Evolutionary conservation across 1,140 invertebrate genomes (phyloP).

Genomic region (Dysdera silvatica): DNA sequence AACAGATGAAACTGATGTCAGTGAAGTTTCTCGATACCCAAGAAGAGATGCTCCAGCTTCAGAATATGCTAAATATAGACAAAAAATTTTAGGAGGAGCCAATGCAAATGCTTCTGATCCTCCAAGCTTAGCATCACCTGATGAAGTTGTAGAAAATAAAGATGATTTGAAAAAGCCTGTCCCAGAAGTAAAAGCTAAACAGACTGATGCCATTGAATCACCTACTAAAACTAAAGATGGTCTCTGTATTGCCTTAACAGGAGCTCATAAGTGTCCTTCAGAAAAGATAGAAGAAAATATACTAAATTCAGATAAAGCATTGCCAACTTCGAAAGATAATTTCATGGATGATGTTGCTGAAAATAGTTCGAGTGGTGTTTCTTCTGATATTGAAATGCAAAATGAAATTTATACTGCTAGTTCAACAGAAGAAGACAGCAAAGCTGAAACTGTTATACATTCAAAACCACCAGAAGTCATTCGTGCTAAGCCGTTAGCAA

Average conservation of each 20-base stretch:
- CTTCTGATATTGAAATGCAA: slow-evolving; percentile 67
- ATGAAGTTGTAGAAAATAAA: background rate
- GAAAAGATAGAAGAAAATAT: background rate
- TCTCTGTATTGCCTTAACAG: slow-evolving; percentile 18
- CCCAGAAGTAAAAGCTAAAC: background rate
- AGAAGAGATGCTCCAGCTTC: slow-evolving; percentile 27
- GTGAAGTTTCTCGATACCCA: slow-evolving; percentile 14
- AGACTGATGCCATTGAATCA: background rate
- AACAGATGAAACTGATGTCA: slow-evolving; percentile 18
- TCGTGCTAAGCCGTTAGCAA: no score
- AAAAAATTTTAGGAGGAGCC: slow-evolving; percentile 21
- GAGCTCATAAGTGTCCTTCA: slow-evolving; percentile 13
- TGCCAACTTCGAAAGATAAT: slow-evolving; percentile 62
- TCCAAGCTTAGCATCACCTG: background rate
- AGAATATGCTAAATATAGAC: slow-evolving; percentile 25
- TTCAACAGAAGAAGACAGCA: slow-evolving; percentile 18
- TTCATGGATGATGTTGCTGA: slow-evolving; percentile 58
- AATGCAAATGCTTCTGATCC: slow-evolving; percentile 4
- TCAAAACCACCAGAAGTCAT: no score
- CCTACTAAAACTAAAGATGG: background rate
- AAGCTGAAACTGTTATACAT: slow-evolving; percentile 16
- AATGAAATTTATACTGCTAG: slow-evolving; percentile 9
- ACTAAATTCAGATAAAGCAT: background rate
- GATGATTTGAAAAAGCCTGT: background rate
- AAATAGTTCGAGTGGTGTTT: slow-evolving; percentile 76